Conservation (phyloP, 2,113 vertebrate genomes). For the Burhinus bistriatus region DNA sequence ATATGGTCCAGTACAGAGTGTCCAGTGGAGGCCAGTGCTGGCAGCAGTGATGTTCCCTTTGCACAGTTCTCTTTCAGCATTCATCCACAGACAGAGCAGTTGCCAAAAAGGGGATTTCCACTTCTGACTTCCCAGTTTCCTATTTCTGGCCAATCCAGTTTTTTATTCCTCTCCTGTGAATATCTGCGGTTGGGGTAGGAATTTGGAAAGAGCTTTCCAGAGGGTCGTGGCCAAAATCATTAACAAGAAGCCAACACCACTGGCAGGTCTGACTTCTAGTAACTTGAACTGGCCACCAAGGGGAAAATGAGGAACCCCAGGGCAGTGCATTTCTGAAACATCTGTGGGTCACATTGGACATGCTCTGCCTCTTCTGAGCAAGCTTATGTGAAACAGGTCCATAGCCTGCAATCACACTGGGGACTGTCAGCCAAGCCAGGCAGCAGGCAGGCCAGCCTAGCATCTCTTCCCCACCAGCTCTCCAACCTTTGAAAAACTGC, state of each 20-base stretch:
- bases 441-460: not conserved
- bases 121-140: not conserved
- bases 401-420: not conserved
- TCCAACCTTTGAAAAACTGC: not conserved
- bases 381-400: not conserved
- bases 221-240: not conserved
- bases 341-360: not conserved
- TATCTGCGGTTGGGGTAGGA: slow-evolving; percentile 1
- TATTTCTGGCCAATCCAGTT: not conserved
- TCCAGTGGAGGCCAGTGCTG: not conserved
- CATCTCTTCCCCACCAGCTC: not conserved
- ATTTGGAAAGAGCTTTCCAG: slow-evolving; percentile 20
- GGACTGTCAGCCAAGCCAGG: not conserved
- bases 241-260: not conserved
- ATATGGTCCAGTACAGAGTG: not conserved
- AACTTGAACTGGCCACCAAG: not conserved
- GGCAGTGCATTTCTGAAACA: not conserved
- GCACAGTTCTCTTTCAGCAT: not conserved
- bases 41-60: not conserved
- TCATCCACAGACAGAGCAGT: not conserved
- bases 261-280: not conserved
- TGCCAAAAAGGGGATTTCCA: slow-evolving; percentile 55
- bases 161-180: slow-evolving; percentile 21
- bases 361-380: not conserved
- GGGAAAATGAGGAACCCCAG: not conserved